These are phyloP conservation scores for Noctua janthe DNA, from an alignment of 2,888 invertebrate genomes.

Conservation along the genomic window DNA sequence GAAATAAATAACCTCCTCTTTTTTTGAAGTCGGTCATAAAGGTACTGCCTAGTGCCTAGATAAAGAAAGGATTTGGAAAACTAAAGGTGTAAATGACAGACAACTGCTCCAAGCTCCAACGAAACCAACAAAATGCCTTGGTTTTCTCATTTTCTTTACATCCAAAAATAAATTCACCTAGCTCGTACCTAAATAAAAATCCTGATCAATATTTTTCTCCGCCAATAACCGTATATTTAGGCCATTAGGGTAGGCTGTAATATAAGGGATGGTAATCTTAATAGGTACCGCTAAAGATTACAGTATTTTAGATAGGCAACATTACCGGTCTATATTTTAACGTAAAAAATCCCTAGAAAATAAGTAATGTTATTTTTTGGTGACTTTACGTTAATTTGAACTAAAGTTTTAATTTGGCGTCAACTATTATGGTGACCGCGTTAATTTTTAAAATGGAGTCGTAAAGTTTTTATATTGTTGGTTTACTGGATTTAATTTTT, in stretches of 20 bases:
- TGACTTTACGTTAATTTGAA: conserved; percentile 5
- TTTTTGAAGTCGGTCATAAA: not conserved
- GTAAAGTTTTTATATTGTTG: conserved; percentile 19
- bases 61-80: not conserved
- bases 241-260: conserved; percentile 56
- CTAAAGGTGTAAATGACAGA: not conserved
- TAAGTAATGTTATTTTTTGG: conserved; percentile 1
- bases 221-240: conserved; percentile 70
- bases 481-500: conserved; percentile 1
- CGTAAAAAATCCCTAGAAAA: not conserved
- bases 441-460: conserved; percentile 11
- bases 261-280: conserved; percentile 61
- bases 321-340: conserved; percentile 2
- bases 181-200: conserved; percentile 44
- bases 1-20: too few species aligned
- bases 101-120: not conserved
- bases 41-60: not conserved
- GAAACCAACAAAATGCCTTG: not conserved
- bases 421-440: not conserved
- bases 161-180: conserved; percentile 15
- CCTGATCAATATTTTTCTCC: conserved; percentile 62
- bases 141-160: not conserved
- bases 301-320: conserved; percentile 47
- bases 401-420: conserved; percentile 42
- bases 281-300: conserved; percentile 42